Percentiles rank a stretch among this genome's conserved stretches.
Conservation (phyloP, 2,113 vertebrate species). For the Halichoeres trimaculatus region DNA sequence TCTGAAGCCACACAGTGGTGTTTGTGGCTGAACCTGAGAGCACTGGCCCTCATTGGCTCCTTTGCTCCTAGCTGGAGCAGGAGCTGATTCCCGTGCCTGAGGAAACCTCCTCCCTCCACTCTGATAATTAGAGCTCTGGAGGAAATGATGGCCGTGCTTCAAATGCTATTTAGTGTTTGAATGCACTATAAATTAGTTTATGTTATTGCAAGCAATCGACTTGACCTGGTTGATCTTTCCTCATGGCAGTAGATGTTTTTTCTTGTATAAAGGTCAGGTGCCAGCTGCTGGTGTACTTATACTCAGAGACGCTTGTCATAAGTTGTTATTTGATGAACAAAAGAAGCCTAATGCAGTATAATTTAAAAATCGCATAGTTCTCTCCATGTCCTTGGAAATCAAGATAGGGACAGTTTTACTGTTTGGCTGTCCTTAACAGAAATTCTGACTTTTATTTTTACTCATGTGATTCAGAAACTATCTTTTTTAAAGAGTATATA, state of each 20-base stretch:
- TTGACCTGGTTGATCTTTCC: constrained; percentile 50
- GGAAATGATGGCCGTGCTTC: constrained; percentile 21
- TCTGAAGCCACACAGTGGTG: constrained; percentile 4
- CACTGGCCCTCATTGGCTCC: constrained; percentile 1
- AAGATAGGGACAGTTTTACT: too few relatives aligned
- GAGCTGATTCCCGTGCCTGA: background rate
- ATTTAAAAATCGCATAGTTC: too few relatives aligned
- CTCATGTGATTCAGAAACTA: too few relatives aligned
- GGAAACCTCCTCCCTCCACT: background rate
- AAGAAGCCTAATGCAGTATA: too few relatives aligned
- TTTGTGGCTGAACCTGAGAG: background rate
- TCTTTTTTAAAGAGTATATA: too few relatives aligned
- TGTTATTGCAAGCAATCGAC: constrained; percentile 34
- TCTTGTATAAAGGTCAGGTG: constrained; percentile 19
- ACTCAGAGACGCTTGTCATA: background rate
- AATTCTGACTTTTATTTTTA: too few relatives aligned
- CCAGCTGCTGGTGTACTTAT: background rate
- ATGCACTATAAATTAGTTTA: constrained; percentile 24
- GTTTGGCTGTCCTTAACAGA: too few relatives aligned
- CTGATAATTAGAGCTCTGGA: constrained; percentile 4
- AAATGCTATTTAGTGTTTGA: constrained; percentile 31
- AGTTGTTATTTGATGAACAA: too few relatives aligned
- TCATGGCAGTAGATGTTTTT: constrained; percentile 42
- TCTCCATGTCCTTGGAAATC: too few relatives aligned
- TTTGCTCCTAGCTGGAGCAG: background rate